A percentile compares a stretch with the other conserved stretches of the same genome.
Conservation (phyloP, 2,888 invertebrate species). For the Dendrolimus pini region DNA sequence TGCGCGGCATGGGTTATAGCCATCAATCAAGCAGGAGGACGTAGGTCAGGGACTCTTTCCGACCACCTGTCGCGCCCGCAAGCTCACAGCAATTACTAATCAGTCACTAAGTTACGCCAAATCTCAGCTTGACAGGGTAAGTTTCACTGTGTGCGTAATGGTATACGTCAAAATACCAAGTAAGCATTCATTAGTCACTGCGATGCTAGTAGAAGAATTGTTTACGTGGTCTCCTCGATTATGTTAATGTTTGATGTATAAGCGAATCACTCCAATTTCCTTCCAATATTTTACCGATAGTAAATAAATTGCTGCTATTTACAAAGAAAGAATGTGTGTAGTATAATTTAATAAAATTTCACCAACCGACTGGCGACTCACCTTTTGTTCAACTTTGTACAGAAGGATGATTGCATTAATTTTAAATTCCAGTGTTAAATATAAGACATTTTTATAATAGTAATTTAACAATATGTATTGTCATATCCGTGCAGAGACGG, state of each 20-base stretch:
- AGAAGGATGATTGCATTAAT: conserved; percentile 56
- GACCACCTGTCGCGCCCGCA: conserved; percentile 69
- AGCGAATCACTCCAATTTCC: too few species aligned
- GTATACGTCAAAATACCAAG: conserved; percentile 37
- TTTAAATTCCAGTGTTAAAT: conserved; percentile 58
- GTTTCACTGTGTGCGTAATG: conserved; percentile 45
- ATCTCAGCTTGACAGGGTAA: conserved; percentile 61
- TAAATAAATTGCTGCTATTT: too few species aligned
- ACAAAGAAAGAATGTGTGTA: too few species aligned
- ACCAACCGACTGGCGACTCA: too few species aligned
- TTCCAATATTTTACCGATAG: too few species aligned
- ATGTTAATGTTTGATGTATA: too few species aligned
- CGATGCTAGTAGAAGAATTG: conserved; percentile 17
- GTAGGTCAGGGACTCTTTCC: conserved; percentile 52
- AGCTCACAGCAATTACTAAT: conserved; percentile 67
- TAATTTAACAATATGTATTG: conserved; percentile 12
- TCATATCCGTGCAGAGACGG: conserved; percentile 23
- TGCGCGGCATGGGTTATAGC: conserved; percentile 36
- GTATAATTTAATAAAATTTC: too few species aligned
- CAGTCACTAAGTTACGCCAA: conserved; percentile 72
- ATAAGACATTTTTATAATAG: conserved; percentile 66
- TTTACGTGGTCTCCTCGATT: too few species aligned
- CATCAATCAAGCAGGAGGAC: conserved; percentile 59
- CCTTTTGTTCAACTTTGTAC: conserved; percentile 20
- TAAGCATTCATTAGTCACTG: conserved; percentile 42